Conservation (phyloP, 2,888 invertebrate genomes). For the Argyresthia albistria region DNA sequence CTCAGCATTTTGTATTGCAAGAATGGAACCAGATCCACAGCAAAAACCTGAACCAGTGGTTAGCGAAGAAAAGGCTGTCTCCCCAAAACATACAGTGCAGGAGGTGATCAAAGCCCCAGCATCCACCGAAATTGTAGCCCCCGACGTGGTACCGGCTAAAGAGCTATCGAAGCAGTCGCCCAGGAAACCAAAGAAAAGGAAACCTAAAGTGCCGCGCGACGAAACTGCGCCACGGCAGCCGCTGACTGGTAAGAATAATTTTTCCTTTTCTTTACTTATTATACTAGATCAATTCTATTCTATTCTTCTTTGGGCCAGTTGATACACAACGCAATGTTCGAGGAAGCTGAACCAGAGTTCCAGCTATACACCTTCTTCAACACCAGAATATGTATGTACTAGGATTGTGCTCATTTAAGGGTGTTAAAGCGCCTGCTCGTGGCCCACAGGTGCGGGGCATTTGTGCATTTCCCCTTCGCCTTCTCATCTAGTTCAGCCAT, state of each 20-base stretch:
- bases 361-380: constrained; percentile 99
- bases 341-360: constrained; percentile 97
- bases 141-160: neutral
- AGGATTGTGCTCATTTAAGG: too few species aligned
- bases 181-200: constrained; percentile 75
- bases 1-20: neutral
- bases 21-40: neutral
- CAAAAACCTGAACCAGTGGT: neutral
- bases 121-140: neutral
- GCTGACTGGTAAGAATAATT: constrained; percentile 68
- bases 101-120: neutral
- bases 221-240: constrained; percentile 82
- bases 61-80: neutral
- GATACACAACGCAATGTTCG: constrained; percentile 93
- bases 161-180: constrained; percentile 20
- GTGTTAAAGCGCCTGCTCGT: too few species aligned
- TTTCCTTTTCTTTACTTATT: too few species aligned
- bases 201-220: constrained; percentile 79
- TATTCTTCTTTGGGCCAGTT: constrained; percentile 97
- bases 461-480: too few species aligned
- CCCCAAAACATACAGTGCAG: neutral
- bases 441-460: too few species aligned
- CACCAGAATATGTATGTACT: constrained; percentile 83
- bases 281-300: too few species aligned
- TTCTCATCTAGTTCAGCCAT: too few species aligned